Percentiles rank a stretch among this genome's conserved stretches.
phyloP scores from a whole-genome alignment of 2,797 vertebrate species.

The Gallinago nigripennis region DNA sequence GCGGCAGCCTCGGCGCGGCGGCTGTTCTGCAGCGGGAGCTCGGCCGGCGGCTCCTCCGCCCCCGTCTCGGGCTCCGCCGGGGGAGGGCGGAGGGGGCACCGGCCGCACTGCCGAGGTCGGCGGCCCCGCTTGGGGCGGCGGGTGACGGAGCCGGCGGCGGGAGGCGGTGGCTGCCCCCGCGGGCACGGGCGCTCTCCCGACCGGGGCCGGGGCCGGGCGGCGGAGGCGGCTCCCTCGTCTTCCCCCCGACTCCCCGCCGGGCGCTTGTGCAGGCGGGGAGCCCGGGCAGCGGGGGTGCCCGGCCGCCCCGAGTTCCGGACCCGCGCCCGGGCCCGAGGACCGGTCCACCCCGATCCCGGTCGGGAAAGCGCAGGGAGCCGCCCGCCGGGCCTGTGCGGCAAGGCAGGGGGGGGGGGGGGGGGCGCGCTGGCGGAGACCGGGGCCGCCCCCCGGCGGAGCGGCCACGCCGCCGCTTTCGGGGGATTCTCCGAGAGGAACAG shows the following conservation, averaged over 20 bases:
- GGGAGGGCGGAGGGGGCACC: background rate
- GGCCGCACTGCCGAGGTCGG: background rate
- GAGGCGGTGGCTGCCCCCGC: background rate
- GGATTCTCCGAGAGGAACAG: background rate
- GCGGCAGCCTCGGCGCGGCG: background rate
- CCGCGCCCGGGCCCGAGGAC: background rate
- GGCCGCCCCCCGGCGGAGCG: background rate
- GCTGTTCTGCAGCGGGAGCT: background rate
- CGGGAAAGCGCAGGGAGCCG: too few species aligned
- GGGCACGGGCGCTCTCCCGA: background rate
- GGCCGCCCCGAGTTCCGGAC: background rate
- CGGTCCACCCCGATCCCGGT: background rate
- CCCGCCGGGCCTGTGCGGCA: background rate
- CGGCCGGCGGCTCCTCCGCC: background rate
- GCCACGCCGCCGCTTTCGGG: background rate
- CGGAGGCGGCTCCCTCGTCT: too few species aligned
- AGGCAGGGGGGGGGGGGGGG: too few species aligned
- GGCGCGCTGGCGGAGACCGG: background rate
- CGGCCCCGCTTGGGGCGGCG: background rate
- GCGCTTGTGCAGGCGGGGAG: background rate
- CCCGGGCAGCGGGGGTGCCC: background rate
- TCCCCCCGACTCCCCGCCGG: background rate
- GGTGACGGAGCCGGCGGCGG: background rate
- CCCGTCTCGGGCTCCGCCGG: background rate
- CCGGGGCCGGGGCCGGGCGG: too few species aligned